Conservation (phyloP, 2,888 invertebrate genomes). For the Boloria selene region DNA sequence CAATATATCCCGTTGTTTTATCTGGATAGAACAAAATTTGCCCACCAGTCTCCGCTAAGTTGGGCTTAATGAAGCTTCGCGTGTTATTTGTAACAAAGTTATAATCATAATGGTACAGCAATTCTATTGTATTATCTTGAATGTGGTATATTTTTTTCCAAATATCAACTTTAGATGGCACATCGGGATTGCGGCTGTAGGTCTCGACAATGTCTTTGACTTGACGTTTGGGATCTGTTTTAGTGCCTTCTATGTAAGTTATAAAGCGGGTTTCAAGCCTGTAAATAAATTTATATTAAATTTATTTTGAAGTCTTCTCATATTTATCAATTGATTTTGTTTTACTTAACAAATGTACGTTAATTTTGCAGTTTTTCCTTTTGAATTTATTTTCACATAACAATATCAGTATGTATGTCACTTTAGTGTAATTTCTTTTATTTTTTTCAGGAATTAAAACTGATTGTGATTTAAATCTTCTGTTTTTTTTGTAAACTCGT, state of each 20-base stretch:
- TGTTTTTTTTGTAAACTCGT: too few species aligned
- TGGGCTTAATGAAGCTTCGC: conserved; percentile 86
- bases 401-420: too few species aligned
- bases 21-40: conserved; percentile 84
- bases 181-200: conserved; percentile 80
- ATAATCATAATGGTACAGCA: conserved; percentile 85
- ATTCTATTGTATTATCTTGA: conserved; percentile 81
- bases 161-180: conserved; percentile 84
- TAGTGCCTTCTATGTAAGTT: conserved; percentile 61
- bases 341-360: too few species aligned
- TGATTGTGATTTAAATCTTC: too few species aligned
- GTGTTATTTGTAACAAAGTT: conserved; percentile 84
- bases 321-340: not conserved
- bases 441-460: too few species aligned
- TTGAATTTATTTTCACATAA: too few species aligned
- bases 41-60: conserved; percentile 86
- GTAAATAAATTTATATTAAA: conserved; percentile 9
- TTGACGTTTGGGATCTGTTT: conserved; percentile 61
- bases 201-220: conserved; percentile 82
- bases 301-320: not conserved
- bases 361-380: too few species aligned
- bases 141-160: conserved; percentile 85
- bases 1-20: conserved; percentile 85
- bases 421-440: too few species aligned
- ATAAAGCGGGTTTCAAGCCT: conserved; percentile 66